Percentiles rank a stretch among this genome's conserved stretches.
phyloP scores from a whole-genome alignment of 1,140 invertebrate species.

The Cydia pomonella region DNA sequence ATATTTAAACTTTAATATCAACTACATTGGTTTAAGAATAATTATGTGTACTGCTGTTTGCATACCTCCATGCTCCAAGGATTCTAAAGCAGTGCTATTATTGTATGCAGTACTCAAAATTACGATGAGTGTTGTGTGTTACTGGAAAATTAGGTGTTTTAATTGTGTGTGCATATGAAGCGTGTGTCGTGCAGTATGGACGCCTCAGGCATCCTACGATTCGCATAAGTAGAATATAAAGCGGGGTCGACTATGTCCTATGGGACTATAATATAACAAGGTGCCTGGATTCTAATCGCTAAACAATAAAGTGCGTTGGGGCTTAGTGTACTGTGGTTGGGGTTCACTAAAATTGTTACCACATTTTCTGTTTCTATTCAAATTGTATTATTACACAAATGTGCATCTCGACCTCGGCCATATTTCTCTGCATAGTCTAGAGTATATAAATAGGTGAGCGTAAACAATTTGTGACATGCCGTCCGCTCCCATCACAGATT shows the following conservation, averaged over 20 bases:
- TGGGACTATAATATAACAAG: constrained; percentile 9
- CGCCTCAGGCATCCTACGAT: constrained; percentile 9
- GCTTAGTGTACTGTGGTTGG: no score
- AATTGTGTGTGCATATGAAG: constrained; percentile 58
- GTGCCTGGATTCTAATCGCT: constrained; percentile 16
- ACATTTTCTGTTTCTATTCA: constrained; percentile 15
- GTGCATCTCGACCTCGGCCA: constrained; percentile 16
- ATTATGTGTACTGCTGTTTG: constrained; percentile 21
- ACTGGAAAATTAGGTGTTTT: constrained; percentile 59
- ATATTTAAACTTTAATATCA: neutral
- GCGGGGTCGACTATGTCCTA: constrained; percentile 14
- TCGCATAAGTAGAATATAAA: constrained; percentile 28
- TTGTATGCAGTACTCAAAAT: constrained; percentile 57
- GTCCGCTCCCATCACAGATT: constrained; percentile 47
- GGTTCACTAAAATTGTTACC: constrained; percentile 23
- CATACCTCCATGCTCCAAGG: constrained; percentile 59
- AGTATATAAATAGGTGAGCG: constrained; percentile 40
- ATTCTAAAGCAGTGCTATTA: constrained; percentile 71
- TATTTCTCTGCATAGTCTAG: constrained; percentile 18
- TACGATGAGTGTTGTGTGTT: constrained; percentile 55
- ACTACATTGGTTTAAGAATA: neutral
- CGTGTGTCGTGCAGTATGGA: constrained; percentile 63
- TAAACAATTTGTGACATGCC: constrained; percentile 44
- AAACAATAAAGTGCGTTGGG: constrained; percentile 19
- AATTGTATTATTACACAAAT: constrained; percentile 19